Conservation (phyloP, 92 coral and sea anemone genomes). For the Desmophyllum pertusum region DNA sequence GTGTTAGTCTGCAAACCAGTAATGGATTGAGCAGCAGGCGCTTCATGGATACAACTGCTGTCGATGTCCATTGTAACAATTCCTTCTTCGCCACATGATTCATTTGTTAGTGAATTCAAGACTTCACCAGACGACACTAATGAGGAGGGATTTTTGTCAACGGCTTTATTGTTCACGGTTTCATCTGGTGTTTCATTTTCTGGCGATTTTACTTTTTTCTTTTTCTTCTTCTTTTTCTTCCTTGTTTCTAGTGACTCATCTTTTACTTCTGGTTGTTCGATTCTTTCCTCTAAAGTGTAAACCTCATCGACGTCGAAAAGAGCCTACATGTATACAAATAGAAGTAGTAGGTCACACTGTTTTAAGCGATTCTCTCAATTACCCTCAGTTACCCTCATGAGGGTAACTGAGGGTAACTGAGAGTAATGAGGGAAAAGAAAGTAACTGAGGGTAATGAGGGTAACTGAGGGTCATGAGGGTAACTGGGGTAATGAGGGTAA, state of each 20-base stretch:
- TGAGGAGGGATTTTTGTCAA: neutral
- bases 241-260: slow-evolving; percentile 30
- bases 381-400: too few relatives aligned
- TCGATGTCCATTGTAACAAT: neutral
- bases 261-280: slow-evolving; percentile 55
- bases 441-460: too few relatives aligned
- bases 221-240: slow-evolving; percentile 41
- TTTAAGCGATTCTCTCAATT: neutral
- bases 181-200: slow-evolving; percentile 22
- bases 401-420: too few relatives aligned
- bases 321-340: slow-evolving; percentile 74
- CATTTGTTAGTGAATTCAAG: neutral
- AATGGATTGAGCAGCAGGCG: neutral
- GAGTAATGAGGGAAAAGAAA: too few relatives aligned
- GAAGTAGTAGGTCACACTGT: neutral
- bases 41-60: neutral
- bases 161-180: neutral
- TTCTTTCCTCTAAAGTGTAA: slow-evolving; percentile 83
- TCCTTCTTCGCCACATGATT: neutral
- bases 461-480: too few relatives aligned
- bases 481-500: too few relatives aligned
- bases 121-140: neutral
- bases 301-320: slow-evolving; percentile 97
- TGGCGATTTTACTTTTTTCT: neutral
- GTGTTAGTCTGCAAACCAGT: neutral